Evolutionary conservation across 2,797 vertebrate species (phyloP).

Genomic region (Danio kyathit): DNA sequence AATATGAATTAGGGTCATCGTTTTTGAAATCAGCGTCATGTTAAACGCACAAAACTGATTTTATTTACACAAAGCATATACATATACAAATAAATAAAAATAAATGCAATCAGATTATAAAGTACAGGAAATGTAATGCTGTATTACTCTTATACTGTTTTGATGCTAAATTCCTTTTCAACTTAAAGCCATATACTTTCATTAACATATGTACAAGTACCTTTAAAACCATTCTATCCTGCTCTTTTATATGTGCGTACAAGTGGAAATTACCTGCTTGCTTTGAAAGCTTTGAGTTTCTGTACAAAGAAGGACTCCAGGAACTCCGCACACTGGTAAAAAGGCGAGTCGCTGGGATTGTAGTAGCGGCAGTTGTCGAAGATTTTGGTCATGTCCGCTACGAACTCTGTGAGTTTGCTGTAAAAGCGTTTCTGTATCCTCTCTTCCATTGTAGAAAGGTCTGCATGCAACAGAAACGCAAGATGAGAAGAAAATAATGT

Average conservation of each 20-base stretch:
- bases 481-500: background rate
- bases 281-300: slow-evolving; percentile 99
- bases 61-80: too few relatives aligned
- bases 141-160: too few relatives aligned
- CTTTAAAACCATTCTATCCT: background rate
- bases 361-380: slow-evolving; percentile 99
- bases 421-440: slow-evolving; percentile 93
- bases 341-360: slow-evolving; percentile 98
- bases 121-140: too few relatives aligned
- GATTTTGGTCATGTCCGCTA: slow-evolving; percentile 99
- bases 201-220: too few relatives aligned
- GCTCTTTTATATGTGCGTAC: background rate
- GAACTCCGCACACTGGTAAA: slow-evolving; percentile 97
- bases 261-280: slow-evolving; percentile 87
- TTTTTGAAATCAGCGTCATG: too few relatives aligned
- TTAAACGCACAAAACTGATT: too few relatives aligned
- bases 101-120: too few relatives aligned
- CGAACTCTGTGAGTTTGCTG: slow-evolving; percentile 97
- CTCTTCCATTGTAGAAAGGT: slow-evolving; percentile 97
- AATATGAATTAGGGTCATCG: background rate
- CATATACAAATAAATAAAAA: too few relatives aligned
- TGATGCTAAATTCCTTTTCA: too few relatives aligned
- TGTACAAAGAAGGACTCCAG: slow-evolving; percentile 98
- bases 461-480: slow-evolving; percentile 68
- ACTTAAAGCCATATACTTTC: too few relatives aligned